Base-by-base conservation (phyloP, 53 echinoderm and acorn worm genomes). In the Crossaster papposus region DNA sequence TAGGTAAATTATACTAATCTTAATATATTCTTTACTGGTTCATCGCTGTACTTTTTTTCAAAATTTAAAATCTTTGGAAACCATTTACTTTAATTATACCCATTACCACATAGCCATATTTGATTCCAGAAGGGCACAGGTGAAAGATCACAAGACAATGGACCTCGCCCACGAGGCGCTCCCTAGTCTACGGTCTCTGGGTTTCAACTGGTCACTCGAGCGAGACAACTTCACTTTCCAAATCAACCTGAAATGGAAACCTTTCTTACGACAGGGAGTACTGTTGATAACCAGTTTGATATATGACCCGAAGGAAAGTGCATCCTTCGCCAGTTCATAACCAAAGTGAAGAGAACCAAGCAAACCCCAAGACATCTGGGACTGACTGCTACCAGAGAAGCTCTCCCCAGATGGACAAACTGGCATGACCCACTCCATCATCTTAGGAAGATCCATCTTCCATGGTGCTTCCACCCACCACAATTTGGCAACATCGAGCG, bases 231-330 rank as follows among this genome's bases (percentile, higher is more conserved):
- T 91, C 35, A 80, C 80, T 14, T 87, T 87, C 63, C 31, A 55
- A 14, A 31, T 89, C 44, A 65, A 73, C 23, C 33, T 92, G 2
- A 78, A 74, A 50, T 30, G 85, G 54, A 93, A 91, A 51, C 85
- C 38, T 0, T 28, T 81, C 34, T 89, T 83, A 20, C 30, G 89
- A 62, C 81, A n/a, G 89, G 75, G 77, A 51, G 76, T 92, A 23
- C 83, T 92, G 0, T 92, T 89, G 54, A 50, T 76, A 8, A 44
- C 90, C 0, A 90, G 93, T 35, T 83, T 85, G 0, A 78, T 92
- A 18, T 92, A 63, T 65, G 92, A 92, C 38, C 90, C 93, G 0
- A 33, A 9, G 87, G 3, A 74, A 86, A 51, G 17, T 76, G 53
- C 53, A 52, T 52, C 53, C 53, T 52, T 13, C 13, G 53, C 13